Percentiles rank a stretch among this genome's conserved stretches.
Conservation (phyloP, 2,888 invertebrate genomes). For the Apotomis turbidana region DNA sequence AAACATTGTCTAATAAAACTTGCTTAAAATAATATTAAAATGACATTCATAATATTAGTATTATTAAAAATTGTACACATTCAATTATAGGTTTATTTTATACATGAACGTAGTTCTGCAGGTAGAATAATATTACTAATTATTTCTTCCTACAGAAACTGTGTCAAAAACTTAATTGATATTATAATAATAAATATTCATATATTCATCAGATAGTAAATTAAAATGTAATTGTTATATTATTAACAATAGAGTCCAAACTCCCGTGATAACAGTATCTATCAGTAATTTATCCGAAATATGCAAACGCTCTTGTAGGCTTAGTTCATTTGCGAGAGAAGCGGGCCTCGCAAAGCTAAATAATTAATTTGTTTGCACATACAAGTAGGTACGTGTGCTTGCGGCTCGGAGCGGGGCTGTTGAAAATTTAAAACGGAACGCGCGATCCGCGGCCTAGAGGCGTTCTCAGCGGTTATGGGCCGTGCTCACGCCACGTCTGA, state of each 20-base stretch:
- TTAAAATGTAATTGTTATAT: slow-evolving; percentile 11
- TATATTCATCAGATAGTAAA: too few relatives aligned
- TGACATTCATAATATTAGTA: too few relatives aligned
- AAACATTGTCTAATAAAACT: too few relatives aligned
- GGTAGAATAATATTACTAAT: too few relatives aligned
- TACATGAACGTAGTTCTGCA: too few relatives aligned
- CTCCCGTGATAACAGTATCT: slow-evolving; percentile 7
- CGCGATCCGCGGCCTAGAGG: slow-evolving; percentile 53
- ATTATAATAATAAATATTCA: too few relatives aligned
- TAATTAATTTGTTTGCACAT: slow-evolving; percentile 76
- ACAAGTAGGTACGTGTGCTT: slow-evolving; percentile 58
- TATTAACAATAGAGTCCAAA: slow-evolving; percentile 5
- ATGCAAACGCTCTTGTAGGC: slow-evolving; percentile 55
- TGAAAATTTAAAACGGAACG: slow-evolving; percentile 69
- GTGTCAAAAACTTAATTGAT: too few relatives aligned
- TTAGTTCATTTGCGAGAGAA: slow-evolving; percentile 60
- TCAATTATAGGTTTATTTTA: too few relatives aligned
- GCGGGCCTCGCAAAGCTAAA: slow-evolving; percentile 54
- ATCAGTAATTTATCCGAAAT: slow-evolving; percentile 43
- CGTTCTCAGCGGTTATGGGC: slow-evolving; percentile 59
- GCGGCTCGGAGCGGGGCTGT: slow-evolving; percentile 55
- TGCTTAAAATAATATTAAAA: background rate
- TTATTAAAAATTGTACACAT: too few relatives aligned
- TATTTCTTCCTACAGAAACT: too few relatives aligned
- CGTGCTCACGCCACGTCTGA: slow-evolving; percentile 50